Conservation (phyloP, 2,113 vertebrate genomes). For the Cyanocitta stelleri region DNA sequence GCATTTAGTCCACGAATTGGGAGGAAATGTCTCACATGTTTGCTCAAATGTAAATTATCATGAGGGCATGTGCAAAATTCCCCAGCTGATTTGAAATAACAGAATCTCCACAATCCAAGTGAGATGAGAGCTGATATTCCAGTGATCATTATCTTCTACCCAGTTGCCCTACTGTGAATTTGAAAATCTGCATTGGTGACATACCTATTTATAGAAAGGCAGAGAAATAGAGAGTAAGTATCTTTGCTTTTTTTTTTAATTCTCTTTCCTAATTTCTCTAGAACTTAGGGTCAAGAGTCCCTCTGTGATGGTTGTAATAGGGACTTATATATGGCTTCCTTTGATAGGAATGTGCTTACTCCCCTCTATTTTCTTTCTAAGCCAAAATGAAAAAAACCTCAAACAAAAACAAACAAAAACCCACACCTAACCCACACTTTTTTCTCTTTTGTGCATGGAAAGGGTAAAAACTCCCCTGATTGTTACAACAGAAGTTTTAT, state of each 20-base stretch:
- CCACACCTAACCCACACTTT: not conserved
- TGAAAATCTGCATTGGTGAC: not conserved
- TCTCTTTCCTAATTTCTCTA: not conserved
- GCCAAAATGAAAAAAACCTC: not conserved
- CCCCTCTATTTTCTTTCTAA: not conserved
- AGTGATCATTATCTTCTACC: not conserved
- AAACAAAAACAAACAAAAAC: not conserved
- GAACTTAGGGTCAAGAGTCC: not conserved
- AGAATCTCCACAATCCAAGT: not conserved
- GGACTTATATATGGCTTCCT: not conserved
- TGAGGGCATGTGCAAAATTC: not conserved
- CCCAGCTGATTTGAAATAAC: not conserved
- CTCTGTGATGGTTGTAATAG: not conserved
- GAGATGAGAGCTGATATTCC: not conserved
- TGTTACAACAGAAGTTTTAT: not conserved
- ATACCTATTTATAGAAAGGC: not conserved
- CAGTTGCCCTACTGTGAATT: not conserved
- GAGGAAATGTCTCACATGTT: not conserved
- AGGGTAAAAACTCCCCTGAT: not conserved
- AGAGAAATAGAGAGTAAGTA: not conserved
- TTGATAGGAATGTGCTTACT: not conserved
- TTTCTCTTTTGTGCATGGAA: not conserved
- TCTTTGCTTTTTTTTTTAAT: not conserved
- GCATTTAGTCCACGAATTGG: fast-evolving
- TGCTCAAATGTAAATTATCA: not conserved